A percentile compares a stretch with the other conserved stretches of the same genome.
These are phyloP conservation scores for Lichenostomus cassidix DNA, from an alignment of 2,113 vertebrate species.

Conservation along the genomic window DNA sequence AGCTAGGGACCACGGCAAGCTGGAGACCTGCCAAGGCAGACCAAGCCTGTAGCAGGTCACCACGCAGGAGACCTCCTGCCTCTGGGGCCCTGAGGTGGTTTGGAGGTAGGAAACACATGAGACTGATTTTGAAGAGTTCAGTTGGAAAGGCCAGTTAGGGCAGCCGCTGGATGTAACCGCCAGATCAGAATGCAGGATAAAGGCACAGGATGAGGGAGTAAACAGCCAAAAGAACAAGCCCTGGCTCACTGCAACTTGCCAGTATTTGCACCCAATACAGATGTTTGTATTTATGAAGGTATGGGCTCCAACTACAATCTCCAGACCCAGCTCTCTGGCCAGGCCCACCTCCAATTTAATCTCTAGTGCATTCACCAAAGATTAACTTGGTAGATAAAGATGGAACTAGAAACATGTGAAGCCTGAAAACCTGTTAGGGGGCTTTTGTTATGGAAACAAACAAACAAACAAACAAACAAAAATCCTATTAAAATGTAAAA, in stretches of 20 bases:
- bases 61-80: not conserved
- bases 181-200: constrained; percentile 66
- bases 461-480: not conserved
- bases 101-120: not conserved
- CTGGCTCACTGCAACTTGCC: constrained; percentile 37
- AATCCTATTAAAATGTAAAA: not conserved
- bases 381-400: constrained; percentile 50
- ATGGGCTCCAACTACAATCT: not conserved
- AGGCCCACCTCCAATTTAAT: constrained; percentile 50
- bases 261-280: constrained; percentile 37
- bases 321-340: constrained; percentile 30
- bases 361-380: constrained; percentile 43
- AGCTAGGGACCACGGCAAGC: not conserved
- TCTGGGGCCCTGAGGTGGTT: not conserved
- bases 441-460: constrained; percentile 9
- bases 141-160: constrained; percentile 52
- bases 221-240: constrained; percentile 44
- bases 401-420: constrained; percentile 62
- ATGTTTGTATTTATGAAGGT: constrained; percentile 27
- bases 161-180: constrained; percentile 45
- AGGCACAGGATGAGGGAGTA: not conserved
- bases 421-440: constrained; percentile 36
- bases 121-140: not conserved
- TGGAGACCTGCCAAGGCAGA: not conserved
- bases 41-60: not conserved